Base-by-base conservation (phyloP, 2,113 vertebrate species). In the Glaucidium brasilianum region DNA sequence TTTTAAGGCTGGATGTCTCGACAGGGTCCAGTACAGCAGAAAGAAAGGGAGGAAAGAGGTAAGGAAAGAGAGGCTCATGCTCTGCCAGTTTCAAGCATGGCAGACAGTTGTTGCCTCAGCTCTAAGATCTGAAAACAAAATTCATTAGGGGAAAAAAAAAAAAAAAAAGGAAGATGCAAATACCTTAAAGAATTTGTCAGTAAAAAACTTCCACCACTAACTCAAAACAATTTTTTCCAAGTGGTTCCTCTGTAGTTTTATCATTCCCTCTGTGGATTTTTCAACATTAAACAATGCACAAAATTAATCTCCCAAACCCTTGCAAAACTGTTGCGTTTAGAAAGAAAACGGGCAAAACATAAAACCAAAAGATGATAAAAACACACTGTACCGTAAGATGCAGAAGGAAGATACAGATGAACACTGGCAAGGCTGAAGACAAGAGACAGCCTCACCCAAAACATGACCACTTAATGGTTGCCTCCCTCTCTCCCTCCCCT, bases 401-500 rank as follows among this genome's bases (percentile, higher is more conserved):
- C 12, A 58, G 12, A 58, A 72, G 20, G 55, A 84, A 79, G 66
- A 76, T 21, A 66, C 0, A 2, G 32, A 26, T 29, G n/a, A 85
- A 85, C 8, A 13, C 69, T 15, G 4, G 15, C 47, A 79, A 82
- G 62, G 49, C 49, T 73, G 59, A 88, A 89, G 80, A 50, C n/a
- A 59, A 81, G 88, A 94, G 66, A 77, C 35, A 56, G 73, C 59
- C 68, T 94, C 74, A 90, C 77, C 53, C 89, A 62, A 80, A 96
- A 47, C 37, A 88, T 4, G 55, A 85, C 81, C 87, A 89, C 66
- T 87, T 91, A 87, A 88, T 94, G 84, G 84, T 67, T 91, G 66
- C 84, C 94, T 94, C 76, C 49, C 43, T 77, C 77, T 34, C 62
- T 85, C 39, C 64, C 76, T 89, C 53, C 68, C 27, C 66, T 66